These are phyloP conservation scores for Bos javanicus DNA, from an alignment of 2,113 vertebrate genomes.

Conservation along the genomic window DNA sequence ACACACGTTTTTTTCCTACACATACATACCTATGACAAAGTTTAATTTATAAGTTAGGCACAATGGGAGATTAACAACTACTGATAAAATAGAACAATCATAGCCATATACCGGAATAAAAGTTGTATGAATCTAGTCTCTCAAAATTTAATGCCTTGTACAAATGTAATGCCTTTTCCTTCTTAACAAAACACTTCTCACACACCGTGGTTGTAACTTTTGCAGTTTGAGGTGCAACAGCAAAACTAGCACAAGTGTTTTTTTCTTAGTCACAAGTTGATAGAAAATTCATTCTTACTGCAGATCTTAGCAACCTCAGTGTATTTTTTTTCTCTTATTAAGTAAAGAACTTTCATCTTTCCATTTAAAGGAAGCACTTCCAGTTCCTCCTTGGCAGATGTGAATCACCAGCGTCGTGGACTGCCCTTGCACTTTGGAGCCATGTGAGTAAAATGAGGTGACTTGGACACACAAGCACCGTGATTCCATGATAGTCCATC, in stretches of 20 bases:
- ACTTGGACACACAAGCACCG: not conserved
- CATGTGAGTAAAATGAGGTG: not conserved
- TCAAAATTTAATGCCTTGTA: not conserved
- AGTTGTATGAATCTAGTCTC: not conserved
- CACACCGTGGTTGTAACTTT: not conserved
- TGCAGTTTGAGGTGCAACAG: not conserved
- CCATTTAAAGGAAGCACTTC: not conserved
- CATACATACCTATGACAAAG: not conserved
- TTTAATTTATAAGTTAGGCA: not conserved
- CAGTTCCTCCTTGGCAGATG: not conserved
- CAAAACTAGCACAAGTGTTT: rapidly evolving
- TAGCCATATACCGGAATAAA: not conserved
- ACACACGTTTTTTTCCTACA: not conserved
- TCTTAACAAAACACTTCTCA: not conserved
- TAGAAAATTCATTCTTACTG: not conserved
- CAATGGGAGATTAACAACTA: not conserved
- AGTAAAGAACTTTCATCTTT: not conserved
- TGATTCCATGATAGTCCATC: not conserved
- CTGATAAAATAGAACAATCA: not conserved
- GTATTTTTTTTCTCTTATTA: not conserved
- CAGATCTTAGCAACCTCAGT: not conserved
- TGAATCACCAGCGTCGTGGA: not conserved
- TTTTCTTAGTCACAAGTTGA: not conserved
- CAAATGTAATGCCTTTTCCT: not conserved
- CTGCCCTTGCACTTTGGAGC: not conserved